These are phyloP conservation scores for Lepisosteus osseus DNA, from an alignment of 2,113 vertebrate genomes.

Conservation along the genomic window DNA sequence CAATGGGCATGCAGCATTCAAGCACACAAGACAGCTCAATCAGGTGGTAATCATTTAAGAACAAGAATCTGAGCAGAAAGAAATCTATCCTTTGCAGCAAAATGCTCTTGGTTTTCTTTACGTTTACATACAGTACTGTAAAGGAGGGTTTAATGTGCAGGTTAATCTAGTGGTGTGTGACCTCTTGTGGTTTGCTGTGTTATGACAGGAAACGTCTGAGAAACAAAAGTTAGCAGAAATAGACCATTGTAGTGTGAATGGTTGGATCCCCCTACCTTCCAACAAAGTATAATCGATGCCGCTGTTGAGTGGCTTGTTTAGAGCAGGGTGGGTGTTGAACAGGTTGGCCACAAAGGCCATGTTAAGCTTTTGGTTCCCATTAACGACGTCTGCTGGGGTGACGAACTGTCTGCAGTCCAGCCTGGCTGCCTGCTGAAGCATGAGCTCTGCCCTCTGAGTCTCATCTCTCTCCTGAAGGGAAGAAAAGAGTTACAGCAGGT, in stretches of 20 bases:
- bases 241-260: neutral
- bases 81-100: too few relatives aligned
- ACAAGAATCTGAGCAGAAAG: too few relatives aligned
- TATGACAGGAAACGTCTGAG: neutral
- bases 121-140: too few relatives aligned
- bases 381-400: conserved; percentile 82
- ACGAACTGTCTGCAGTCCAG: conserved; percentile 95
- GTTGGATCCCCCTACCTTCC: conserved; percentile 69
- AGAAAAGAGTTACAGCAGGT: neutral
- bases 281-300: conserved; percentile 71
- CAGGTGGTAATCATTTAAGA: too few relatives aligned
- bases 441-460: conserved; percentile 79
- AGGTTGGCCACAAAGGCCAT: conserved; percentile 93
- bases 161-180: neutral
- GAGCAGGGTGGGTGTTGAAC: conserved; percentile 83
- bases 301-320: conserved; percentile 62
- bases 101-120: too few relatives aligned
- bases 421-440: conserved; percentile 88
- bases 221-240: neutral
- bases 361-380: conserved; percentile 95
- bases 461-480: conserved; percentile 74
- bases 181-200: conserved; percentile 16
- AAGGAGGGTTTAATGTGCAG: too few relatives aligned
- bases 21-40: too few relatives aligned
- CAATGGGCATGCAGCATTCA: too few relatives aligned